Evolutionary conservation across 2,888 invertebrate genomes (phyloP).

Genomic region (Myopa tessellatipennis): DNA sequence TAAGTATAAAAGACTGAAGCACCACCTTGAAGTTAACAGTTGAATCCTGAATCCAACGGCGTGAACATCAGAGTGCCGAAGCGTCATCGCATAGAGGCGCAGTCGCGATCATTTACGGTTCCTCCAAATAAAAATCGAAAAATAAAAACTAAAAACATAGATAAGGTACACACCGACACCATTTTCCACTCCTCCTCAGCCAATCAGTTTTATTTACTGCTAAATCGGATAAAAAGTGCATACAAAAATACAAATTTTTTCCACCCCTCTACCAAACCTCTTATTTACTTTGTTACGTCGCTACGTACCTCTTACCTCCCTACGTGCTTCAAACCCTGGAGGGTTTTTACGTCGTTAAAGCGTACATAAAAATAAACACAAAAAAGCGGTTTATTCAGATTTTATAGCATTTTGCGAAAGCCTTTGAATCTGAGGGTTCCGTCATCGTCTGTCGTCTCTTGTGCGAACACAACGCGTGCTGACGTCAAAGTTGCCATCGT

Average conservation of each 20-base stretch:
- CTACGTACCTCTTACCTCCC: background rate
- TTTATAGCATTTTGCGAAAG: conserved; percentile 40
- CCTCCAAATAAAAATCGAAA: background rate
- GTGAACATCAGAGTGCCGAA: conserved; percentile 10
- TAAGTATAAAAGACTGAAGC: background rate
- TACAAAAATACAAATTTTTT: background rate
- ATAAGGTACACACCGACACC: conserved; percentile 6
- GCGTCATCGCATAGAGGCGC: background rate
- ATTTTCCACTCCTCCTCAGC: conserved; percentile 5
- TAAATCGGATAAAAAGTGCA: background rate
- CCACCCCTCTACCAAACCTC: conserved; percentile 42
- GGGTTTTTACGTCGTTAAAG: conserved; percentile 7
- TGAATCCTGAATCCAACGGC: background rate
- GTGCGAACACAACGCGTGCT: conserved; percentile 14
- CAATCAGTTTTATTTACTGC: conserved; percentile 18
- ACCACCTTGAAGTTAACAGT: conserved; percentile 12
- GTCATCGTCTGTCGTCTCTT: background rate
- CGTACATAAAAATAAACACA: conserved; percentile 32
- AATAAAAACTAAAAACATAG: background rate
- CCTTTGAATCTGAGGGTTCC: background rate
- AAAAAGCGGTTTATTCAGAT: conserved; percentile 33
- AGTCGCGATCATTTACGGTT: background rate
- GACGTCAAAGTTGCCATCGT: conserved; percentile 27
- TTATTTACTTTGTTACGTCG: conserved; percentile 40
- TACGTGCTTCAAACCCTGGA: conserved; percentile 4